Percentiles rank a stretch among this genome's conserved stretches.
phyloP scores from a whole-genome alignment of 53 echinoderm and acorn worm genomes.

The Echinometra lucunter region DNA sequence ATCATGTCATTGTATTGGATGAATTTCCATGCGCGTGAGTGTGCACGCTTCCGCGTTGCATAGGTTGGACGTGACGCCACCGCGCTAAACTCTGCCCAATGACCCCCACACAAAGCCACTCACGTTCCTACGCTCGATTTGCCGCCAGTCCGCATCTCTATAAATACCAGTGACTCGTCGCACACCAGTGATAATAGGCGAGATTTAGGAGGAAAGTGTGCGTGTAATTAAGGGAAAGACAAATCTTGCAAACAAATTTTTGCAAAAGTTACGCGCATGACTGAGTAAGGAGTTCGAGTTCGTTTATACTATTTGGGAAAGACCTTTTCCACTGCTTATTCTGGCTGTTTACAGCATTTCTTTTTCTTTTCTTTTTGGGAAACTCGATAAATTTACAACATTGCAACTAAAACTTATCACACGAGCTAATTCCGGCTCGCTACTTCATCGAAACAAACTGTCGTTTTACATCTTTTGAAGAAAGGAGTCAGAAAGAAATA shows the following conservation, averaged over 20 bases:
- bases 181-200: constrained; percentile 4
- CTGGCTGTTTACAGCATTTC: not conserved
- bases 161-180: not conserved
- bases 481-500: not conserved
- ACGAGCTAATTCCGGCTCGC: not conserved
- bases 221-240: not conserved
- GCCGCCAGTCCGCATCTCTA: not conserved
- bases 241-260: not conserved
- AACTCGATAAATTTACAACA: not conserved
- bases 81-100: not conserved
- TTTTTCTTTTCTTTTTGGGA: not conserved
- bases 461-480: not conserved
- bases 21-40: not conserved
- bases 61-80: too few species aligned
- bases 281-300: not conserved
- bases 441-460: not conserved
- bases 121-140: not conserved
- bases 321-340: not conserved
- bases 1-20: not conserved
- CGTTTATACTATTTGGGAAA: not conserved
- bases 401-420: not conserved
- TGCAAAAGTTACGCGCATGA: not conserved
- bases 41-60: constrained; percentile 24
- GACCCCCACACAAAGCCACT: constrained; percentile 13
- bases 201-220: not conserved